These are phyloP conservation scores for Synanthedon tipuliformis DNA, from an alignment of 2,888 invertebrate genomes.

Conservation along the genomic window DNA sequence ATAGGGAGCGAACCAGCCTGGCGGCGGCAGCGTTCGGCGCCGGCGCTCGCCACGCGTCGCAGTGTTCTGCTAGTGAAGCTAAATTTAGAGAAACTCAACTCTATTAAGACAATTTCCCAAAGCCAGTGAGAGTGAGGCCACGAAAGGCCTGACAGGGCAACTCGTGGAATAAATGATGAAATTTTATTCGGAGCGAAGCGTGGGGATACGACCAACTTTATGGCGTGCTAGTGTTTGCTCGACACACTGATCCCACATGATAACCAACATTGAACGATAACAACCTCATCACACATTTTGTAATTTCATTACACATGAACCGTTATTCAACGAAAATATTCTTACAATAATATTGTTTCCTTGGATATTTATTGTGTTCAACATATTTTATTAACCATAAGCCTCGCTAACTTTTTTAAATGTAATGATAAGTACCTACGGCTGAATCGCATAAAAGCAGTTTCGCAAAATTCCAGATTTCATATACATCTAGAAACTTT, in stretches of 20 bases:
- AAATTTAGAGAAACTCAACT: too few relatives aligned
- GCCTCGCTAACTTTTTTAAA: too few relatives aligned
- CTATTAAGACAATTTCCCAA: too few relatives aligned
- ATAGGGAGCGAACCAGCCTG: conserved; percentile 23
- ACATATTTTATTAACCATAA: too few relatives aligned
- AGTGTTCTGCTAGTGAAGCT: too few relatives aligned
- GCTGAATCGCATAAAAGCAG: too few relatives aligned
- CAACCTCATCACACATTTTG: background rate
- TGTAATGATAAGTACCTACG: too few relatives aligned
- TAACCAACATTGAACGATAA: conserved; percentile 7
- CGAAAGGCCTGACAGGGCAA: conserved; percentile 5
- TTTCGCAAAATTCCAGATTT: too few relatives aligned
- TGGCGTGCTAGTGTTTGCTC: conserved; percentile 21
- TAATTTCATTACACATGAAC: conserved; percentile 1
- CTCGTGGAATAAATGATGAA: background rate
- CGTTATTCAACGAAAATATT: background rate
- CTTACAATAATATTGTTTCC: too few relatives aligned
- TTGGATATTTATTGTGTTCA: too few relatives aligned
- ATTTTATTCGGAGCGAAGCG: conserved; percentile 3
- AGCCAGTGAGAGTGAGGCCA: too few relatives aligned
- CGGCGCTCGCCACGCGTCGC: background rate
- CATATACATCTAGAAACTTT: too few relatives aligned
- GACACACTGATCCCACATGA: conserved; percentile 20
- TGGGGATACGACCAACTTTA: conserved; percentile 5
- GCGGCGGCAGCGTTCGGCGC: conserved; percentile 7